Conservation (phyloP, 1,140 invertebrate species). For the Battus philenor region DNA sequence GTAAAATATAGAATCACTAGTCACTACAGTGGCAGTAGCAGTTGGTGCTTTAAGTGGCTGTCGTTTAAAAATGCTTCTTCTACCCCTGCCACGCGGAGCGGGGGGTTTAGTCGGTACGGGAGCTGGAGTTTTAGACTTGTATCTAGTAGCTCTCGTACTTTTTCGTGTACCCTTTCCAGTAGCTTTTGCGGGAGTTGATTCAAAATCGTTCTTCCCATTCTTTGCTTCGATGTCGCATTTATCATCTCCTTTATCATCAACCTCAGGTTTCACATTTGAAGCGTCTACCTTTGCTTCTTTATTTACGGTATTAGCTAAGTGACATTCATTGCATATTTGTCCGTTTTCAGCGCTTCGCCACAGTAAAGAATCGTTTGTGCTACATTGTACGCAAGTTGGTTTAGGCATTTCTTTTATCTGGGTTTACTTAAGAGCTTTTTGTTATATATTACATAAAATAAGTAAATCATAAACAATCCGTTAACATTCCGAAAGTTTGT, state of each 20-base stretch:
- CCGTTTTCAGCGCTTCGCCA: constrained; percentile 68
- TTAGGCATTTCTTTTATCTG: constrained; percentile 67
- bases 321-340: constrained; percentile 72
- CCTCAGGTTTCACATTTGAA: constrained; percentile 40
- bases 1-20: constrained; percentile 88
- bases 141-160: constrained; percentile 64
- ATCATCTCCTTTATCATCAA: constrained; percentile 53
- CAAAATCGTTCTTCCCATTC: constrained; percentile 43
- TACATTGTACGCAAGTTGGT: constrained; percentile 67
- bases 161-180: constrained; percentile 64
- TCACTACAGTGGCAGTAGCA: constrained; percentile 87
- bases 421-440: no score
- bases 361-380: constrained; percentile 59
- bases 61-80: constrained; percentile 88
- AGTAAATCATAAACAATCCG: constrained; percentile 14
- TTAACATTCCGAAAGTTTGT: constrained; percentile 4
- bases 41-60: constrained; percentile 87
- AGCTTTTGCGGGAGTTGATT: constrained; percentile 57
- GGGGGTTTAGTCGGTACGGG: constrained; percentile 39
- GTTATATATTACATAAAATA: no score
- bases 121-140: constrained; percentile 58
- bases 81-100: constrained; percentile 82
- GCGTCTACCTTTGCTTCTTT: constrained; percentile 42
- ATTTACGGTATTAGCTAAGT: constrained; percentile 47
- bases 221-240: constrained; percentile 45